Conservation (phyloP, 2,113 vertebrate genomes). For the Seriola dumerili region DNA sequence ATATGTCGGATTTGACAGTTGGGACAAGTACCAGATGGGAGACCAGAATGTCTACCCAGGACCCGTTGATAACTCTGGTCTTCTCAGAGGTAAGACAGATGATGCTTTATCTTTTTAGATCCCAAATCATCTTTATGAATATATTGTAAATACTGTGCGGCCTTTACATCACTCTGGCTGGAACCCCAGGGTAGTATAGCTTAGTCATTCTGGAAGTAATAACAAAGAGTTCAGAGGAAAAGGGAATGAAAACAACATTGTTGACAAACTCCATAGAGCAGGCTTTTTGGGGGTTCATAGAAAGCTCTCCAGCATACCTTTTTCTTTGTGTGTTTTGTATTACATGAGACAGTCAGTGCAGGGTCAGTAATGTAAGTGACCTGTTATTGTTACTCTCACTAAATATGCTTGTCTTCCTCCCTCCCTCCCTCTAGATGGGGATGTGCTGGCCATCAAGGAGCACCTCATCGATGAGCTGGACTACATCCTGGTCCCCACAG, state of each 20-base stretch:
- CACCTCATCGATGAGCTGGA: conserved; percentile 99
- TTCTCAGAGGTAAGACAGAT: conserved; percentile 93
- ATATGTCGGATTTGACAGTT: conserved; percentile 99
- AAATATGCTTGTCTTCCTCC: background rate
- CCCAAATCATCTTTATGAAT: no score
- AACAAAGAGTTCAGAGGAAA: conserved; percentile 50
- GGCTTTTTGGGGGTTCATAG: conserved; percentile 41
- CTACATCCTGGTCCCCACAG: conserved; percentile 97
- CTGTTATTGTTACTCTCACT: background rate
- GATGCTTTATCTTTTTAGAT: background rate
- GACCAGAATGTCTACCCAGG: conserved; percentile 99
- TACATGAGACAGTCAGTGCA: conserved; percentile 29
- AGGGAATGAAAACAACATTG: conserved; percentile 52
- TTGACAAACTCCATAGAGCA: conserved; percentile 30
- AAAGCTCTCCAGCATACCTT: conserved; percentile 68
- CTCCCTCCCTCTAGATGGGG: conserved; percentile 86
- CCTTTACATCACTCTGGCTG: background rate
- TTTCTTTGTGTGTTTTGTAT: conserved; percentile 59
- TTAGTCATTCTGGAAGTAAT: conserved; percentile 57
- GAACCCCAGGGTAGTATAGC: background rate
- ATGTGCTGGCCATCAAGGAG: conserved; percentile 95
- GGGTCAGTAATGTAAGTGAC: conserved; percentile 11
- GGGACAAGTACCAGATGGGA: conserved; percentile 99
- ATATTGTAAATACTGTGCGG: background rate
- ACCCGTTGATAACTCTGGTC: conserved; percentile 97